Evolutionary conservation across 2,113 vertebrate genomes (phyloP).

Genomic region (Petrocephalus zakoni): DNA sequence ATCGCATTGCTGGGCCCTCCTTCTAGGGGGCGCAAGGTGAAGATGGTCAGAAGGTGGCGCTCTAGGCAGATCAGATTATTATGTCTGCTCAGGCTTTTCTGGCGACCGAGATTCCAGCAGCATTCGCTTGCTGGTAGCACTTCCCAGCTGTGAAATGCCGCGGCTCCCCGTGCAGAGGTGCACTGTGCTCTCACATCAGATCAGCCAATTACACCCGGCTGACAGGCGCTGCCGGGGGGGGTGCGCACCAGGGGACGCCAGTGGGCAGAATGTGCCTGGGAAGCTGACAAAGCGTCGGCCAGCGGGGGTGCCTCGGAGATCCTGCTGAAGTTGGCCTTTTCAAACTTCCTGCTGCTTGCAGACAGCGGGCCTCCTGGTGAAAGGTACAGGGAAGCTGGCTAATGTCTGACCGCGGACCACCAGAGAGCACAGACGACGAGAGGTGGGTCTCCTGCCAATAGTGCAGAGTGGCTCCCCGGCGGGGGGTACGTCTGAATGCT

Average conservation of each 20-base stretch:
- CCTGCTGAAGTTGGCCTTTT: background rate
- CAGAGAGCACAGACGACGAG: background rate
- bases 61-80: background rate
- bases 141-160: background rate
- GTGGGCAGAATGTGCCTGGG: conserved; percentile 12
- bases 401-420: background rate
- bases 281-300: background rate
- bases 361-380: background rate
- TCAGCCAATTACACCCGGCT: background rate
- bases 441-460: background rate
- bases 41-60: background rate
- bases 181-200: background rate
- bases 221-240: background rate
- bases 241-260: background rate
- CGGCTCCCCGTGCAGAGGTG: background rate
- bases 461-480: background rate
- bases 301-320: background rate
- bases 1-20: background rate
- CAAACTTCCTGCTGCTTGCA: background rate
- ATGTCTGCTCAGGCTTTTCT: background rate
- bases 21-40: background rate
- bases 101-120: background rate
- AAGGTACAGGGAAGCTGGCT: too few relatives aligned
- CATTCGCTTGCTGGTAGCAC: background rate
- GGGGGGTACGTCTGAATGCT: background rate